These are phyloP conservation scores for Colaptes auratus DNA, from an alignment of 2,113 vertebrate genomes.

Conservation along the genomic window DNA sequence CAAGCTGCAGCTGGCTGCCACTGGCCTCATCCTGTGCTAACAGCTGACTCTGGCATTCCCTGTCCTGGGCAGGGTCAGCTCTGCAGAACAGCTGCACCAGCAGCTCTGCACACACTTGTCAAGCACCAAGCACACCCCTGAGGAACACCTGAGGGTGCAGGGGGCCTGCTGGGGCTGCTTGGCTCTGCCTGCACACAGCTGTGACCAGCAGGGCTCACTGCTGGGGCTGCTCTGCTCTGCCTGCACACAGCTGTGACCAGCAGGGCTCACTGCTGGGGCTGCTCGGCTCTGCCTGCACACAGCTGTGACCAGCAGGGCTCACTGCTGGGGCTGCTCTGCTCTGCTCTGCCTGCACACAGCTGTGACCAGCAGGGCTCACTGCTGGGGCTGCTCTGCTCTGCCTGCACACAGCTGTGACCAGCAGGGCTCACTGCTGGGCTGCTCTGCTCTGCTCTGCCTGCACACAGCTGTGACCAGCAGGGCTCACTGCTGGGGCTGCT, in stretches of 20 bases:
- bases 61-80: background rate
- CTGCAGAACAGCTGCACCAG: background rate
- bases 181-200: too few species aligned
- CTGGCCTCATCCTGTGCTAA: background rate
- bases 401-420: rapidly evolving
- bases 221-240: background rate
- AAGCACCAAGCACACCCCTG: too few species aligned
- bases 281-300: background rate
- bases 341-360: background rate
- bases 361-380: background rate
- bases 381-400: background rate
- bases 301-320: background rate
- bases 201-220: background rate
- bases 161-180: background rate
- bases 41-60: background rate
- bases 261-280: background rate
- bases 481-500: background rate
- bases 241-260: rapidly evolving
- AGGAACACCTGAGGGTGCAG: background rate
- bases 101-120: background rate
- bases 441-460: background rate
- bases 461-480: background rate
- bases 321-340: too few species aligned
- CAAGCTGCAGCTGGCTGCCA: rapidly evolving
- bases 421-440: background rate